Evolutionary conservation across 2,888 invertebrate species (phyloP), one percentile per base, ranked within the genome.

Genomic region (Pristionchus fissidentatus): DNA sequence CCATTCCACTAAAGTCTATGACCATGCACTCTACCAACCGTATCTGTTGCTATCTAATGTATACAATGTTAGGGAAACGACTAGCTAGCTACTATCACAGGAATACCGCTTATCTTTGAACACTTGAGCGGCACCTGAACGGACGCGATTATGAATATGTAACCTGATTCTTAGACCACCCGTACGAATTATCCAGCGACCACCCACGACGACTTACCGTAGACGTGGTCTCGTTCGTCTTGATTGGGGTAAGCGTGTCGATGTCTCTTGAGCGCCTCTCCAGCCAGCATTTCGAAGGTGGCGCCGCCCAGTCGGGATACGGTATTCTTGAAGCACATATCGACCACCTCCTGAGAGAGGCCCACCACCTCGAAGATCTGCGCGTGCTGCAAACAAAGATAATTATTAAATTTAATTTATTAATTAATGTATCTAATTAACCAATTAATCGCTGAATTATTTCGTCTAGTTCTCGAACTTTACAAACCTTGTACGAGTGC

Each of bases 281-380:
- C 87, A 1, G 92, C 91, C 38, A 89, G 84, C 84, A 88, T 88
- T 55, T 96, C 96, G 90, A 99, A 95, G 79, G 95, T 96, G 0
- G 96, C 95, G n/a, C 99, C 99, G 86, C 98, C 96, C 87, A 95
- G 94, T 55, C 95, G 94, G 8, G 95, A 95, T 1, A 95, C 94
- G 0, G 95, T 95, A 66, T 95, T 95, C 93, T 94, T 96, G 94
- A 99, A 99, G 93, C 98, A 98, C 91, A 96, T 96, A 84, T 97
- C 96, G 85, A 99, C 95, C 0, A 99, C 96, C 91, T 98, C 97
- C 85, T 95, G 95, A 57, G 96, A 95, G 75, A 99, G 93, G 0
- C 99, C 99, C 15, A 99, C 97, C 0, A 98, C 98, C 93, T 99
- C 99, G 92, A 99, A 99, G 90, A 99, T 99, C 94, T 99, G 99